Base-by-base conservation (phyloP, 37 sponge, comb jelly and placozoan species). In the Diacarnus erythraeanus region DNA sequence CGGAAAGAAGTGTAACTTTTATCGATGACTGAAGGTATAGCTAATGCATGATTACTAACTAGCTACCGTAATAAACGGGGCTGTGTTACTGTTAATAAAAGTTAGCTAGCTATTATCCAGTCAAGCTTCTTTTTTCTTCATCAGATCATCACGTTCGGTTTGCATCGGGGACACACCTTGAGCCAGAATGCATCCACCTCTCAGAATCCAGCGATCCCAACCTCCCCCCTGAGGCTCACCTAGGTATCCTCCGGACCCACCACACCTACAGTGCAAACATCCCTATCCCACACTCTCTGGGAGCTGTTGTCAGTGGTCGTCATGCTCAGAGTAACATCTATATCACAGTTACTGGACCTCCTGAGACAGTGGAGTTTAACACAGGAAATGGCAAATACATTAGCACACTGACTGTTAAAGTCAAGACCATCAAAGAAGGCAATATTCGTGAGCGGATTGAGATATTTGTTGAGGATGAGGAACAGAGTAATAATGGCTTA, bases 361-460 rank as follows among this genome's bases (percentile, higher is more conserved):
- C 57, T 0, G 21, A 36, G 0, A 79, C 85, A 43, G 59, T 36
- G 1, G 41, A 76, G 61, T 37, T 10, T 31, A 22, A 64, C 25
- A 29, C 31, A 1, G 47, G 25, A 0, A 66, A 57, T 1, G 43
- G 70, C 18, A 22, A 57, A 61, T 92, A 79, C 54, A 57, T 40
- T 2, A 87, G 57, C 38, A 59, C 35, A 6, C 75, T 92, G 3
- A 84, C 58, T n/a, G 42, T 88, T 6, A 47, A 74, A 18, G 74
- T 92, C 47, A 88, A 88, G 75, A 92, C 93, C 40, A 77, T 85
- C 47, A 84, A 92, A 71, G 90, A 88, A 22, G 93, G 93, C 8
- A 60, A 35, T 18, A 67, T 92, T 8, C 43, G 56, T 29, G 93
- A 92, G 70, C 77, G 77, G 59, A 88, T 92, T 23, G 42, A 73